These are phyloP conservation scores for Eupithecia subumbrata DNA, from an alignment of 2,888 invertebrate species.

Conservation along the genomic window DNA sequence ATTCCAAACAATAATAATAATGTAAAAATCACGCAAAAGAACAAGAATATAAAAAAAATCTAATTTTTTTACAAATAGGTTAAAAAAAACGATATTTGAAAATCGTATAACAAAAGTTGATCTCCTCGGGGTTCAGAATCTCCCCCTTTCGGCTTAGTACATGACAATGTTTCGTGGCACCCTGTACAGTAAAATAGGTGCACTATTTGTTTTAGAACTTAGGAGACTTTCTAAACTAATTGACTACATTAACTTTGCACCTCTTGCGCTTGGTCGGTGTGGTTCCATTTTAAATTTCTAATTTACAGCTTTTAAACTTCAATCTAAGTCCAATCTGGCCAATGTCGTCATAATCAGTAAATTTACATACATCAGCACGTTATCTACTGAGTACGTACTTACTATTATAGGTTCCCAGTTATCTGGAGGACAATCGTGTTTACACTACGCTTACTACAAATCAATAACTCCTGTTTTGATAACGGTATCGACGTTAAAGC, in stretches of 20 bases:
- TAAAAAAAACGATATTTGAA: too few relatives aligned
- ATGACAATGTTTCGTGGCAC: too few relatives aligned
- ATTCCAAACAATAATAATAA: too few relatives aligned
- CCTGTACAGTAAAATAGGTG: neutral
- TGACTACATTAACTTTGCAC: neutral
- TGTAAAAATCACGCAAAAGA: too few relatives aligned
- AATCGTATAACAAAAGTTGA: too few relatives aligned
- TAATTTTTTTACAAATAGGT: too few relatives aligned
- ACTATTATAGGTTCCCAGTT: constrained; percentile 8
- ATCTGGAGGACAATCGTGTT: constrained; percentile 19
- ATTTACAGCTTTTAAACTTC: neutral
- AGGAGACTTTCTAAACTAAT: neutral
- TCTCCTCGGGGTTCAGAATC: too few relatives aligned
- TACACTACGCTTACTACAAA: constrained; percentile 30
- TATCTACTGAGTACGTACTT: constrained; percentile 15
- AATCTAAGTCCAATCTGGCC: neutral
- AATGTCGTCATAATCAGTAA: constrained; percentile 13
- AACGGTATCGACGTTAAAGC: constrained; percentile 6
- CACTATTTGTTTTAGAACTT: neutral
- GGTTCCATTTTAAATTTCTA: neutral
- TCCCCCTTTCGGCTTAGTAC: too few relatives aligned
- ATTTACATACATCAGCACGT: constrained; percentile 12
- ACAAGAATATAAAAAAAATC: too few relatives aligned
- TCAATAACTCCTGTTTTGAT: constrained; percentile 24
- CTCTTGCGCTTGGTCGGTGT: neutral